Evolutionary conservation across 2,113 vertebrate species (phyloP), one percentile per base, ranked within the genome.

Genomic region (Pomatostomus ruficeps): DNA sequence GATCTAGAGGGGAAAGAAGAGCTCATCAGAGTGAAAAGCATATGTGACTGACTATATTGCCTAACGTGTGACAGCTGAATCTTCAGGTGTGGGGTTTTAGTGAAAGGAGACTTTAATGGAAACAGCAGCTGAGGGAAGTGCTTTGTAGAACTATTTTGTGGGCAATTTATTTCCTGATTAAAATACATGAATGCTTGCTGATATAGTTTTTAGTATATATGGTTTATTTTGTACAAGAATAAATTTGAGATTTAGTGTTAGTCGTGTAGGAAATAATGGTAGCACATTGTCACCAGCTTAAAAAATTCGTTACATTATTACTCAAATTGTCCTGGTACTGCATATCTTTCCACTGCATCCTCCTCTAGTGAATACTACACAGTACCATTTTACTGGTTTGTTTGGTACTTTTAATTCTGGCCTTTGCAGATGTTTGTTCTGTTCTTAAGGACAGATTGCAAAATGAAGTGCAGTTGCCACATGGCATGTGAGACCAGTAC

Each of bases 391-490:
- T 88, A 81, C 65, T 89, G 61, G 14, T 54, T 95, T 91, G 73
- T 78, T 13, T 48, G 11, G 7, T 62, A 33, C 35, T 76, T 86
- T 93, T 85, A 88, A 55, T 78, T 55, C 49, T 55, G 13, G 33
- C 7, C 13, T 88, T 63, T 93, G 70, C 65, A 95, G 74, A 31
- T 96, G 40, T 94, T 96, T 94, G 88, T 65, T 92, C 61, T 95
- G 42, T 89, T 78, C 84, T 79, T 95, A 89, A 92, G 93, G 83
- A 65, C 76, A 48, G 12, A 81, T 96, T 93, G 90, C 83, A 95
- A 96, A 96, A 96, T 88, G 71, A 91, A 88, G 38, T 70, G 59
- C 26, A 45, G 61, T 94, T 97, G 80, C 92, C 83, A 93, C 91
- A 91, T 51, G 62, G 28, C 9, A 7, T 73, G 55, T 81, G 48